These are phyloP conservation scores for Nephila pilipes DNA, from an alignment of 1,140 invertebrate genomes.

Conservation along the genomic window DNA sequence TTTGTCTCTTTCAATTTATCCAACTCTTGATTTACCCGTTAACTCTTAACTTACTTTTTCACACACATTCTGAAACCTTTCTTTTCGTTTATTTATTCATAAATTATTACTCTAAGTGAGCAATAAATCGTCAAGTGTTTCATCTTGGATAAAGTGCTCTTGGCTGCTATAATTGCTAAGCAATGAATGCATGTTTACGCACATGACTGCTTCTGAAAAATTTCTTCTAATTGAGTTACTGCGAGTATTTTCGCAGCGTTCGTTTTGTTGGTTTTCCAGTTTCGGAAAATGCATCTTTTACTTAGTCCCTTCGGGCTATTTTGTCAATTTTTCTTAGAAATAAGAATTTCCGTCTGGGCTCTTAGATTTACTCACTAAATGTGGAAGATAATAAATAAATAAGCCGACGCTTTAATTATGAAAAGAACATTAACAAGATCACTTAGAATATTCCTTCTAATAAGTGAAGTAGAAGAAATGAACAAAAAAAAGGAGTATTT, in stretches of 20 bases:
- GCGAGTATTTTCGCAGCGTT: not conserved
- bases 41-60: not conserved
- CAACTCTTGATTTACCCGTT: not conserved
- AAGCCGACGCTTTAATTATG: not conserved
- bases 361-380: not conserved
- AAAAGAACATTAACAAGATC: not conserved
- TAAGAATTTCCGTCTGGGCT: not conserved
- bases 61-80: not conserved
- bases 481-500: not conserved
- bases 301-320: not conserved
- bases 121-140: not conserved
- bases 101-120: not conserved
- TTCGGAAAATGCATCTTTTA: not conserved
- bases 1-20: not conserved
- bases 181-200: not conserved
- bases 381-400: not conserved
- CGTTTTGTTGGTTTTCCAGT: not conserved
- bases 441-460: not conserved
- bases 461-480: not conserved
- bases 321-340: not conserved
- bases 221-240: constrained; percentile 24
- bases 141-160: constrained; percentile 12
- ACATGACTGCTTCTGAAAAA: not conserved
- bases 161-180: not conserved
- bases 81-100: not conserved